Base-by-base conservation (phyloP, 1,140 invertebrate genomes). In the Aphelenchoides avenae region DNA sequence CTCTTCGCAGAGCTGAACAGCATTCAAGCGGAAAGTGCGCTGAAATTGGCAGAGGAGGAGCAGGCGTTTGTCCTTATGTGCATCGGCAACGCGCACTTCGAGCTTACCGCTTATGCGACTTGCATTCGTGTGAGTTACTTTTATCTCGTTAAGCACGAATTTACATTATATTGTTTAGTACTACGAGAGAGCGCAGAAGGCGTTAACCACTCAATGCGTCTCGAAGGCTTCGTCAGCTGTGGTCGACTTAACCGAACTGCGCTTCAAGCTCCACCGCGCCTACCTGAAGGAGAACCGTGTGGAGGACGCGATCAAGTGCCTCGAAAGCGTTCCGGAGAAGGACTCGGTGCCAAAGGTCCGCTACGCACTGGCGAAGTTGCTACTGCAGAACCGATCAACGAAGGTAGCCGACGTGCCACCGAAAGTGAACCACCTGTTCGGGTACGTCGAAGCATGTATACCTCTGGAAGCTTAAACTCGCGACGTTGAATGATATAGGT, bases 241-340 rank as follows among this genome's bases (percentile, higher is more conserved):
- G n/a, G n/a, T n/a, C n/a, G n/a, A n/a, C n/a, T n/a, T n/a, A n/a
- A n/a, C n/a, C n/a, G n/a, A n/a, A n/a, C n/a, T n/a, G n/a, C n/a
- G n/a, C n/a, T n/a, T n/a, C n/a, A n/a, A n/a, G n/a, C n/a, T n/a
- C n/a, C n/a, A n/a, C n/a, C n/a, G n/a, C n/a, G n/a, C n/a, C n/a
- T n/a, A n/a, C n/a, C n/a, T n/a, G n/a, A n/a, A n/a, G 30, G 41
- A 37, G 30, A 51, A 51, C 15, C 48, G 51, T n/a, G 40, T 51
- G 20, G 48, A 51, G 26, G 48, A 51, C 31, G 48, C 51, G n/a
- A n/a, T n/a, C n/a, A n/a, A n/a, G n/a, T n/a, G n/a, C n/a, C n/a
- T n/a, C n/a, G n/a, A n/a, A n/a, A n/a, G n/a, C n/a, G n/a, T n/a
- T n/a, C n/a, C n/a, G n/a, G n/a, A n/a, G 34, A 4, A 7, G 3